Base-by-base conservation (phyloP, 53 echinoderm and acorn worm genomes). In the Stichopus horrens region DNA sequence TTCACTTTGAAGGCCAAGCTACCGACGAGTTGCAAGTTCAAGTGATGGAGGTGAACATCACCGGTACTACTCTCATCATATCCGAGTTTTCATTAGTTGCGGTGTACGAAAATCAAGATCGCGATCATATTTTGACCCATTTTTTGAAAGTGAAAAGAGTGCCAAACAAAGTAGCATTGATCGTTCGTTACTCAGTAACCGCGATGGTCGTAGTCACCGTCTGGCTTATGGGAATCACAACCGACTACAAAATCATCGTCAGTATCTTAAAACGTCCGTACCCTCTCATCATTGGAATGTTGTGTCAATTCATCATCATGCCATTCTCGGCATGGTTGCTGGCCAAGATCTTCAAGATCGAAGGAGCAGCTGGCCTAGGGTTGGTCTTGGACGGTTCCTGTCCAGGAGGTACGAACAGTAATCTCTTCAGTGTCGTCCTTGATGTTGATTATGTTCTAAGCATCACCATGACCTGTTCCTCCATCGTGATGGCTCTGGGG, bases 221-320 rank as follows among this genome's bases (percentile, higher is more conserved):
- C 77, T 90, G 96, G 63, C 89, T 88, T 83, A 93, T 99, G 90
- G 99, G 96, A 53, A 88, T 94, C n/a, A 94, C 92, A 23, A 92
- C 94, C 55, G 96, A 99, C 73, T 76, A 92, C 7, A 76, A 86
- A 57, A 89, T 91, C 9, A 91, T 99, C 4, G 89, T 93, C 92
- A 37, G 86, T 4, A 94, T 94, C 80, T 54, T 99, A 7, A 89
- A 90, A 19, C 89, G 92, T 4, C 99, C 99, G 0, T 96, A 88
- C 85, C 93, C 91, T 0, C 75, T 99, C 57, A 74, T 94, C 55
- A 92, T 99, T 5, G 99, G 99, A 0, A 90, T 95, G 83, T 52
- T 99, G 18, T 99, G 99, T 21, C 99, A 99, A 85, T 99, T 99
- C 81, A 54, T 96, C 57, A 77, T 99, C 79, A 99, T 99, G 96